A percentile compares a stretch with the other conserved stretches of the same genome.
Evolutionary conservation across 2,888 invertebrate genomes (phyloP).

Genomic region (Netelia melanura): DNA sequence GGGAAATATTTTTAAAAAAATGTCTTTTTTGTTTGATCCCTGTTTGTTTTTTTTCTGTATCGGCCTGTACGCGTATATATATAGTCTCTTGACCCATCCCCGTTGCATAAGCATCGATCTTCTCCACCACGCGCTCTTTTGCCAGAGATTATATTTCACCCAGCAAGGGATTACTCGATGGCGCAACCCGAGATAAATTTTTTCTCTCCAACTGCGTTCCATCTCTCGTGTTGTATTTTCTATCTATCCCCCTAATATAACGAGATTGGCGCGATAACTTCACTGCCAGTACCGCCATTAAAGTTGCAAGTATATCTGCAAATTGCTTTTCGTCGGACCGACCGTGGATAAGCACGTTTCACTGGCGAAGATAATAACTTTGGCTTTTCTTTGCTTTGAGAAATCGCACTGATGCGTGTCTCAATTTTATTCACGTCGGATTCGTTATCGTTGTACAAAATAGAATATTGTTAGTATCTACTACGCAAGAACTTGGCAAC

Average conservation of each 20-base stretch:
- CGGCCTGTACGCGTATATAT: background rate
- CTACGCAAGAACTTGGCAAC: background rate
- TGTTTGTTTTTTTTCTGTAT: background rate
- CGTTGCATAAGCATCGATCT: background rate
- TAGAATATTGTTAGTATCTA: background rate
- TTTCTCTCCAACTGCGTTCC: background rate
- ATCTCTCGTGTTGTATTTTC: background rate
- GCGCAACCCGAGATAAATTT: background rate
- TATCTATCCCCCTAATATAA: background rate
- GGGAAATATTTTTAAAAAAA: background rate
- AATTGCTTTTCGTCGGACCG: slow-evolving; percentile 11
- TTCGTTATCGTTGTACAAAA: background rate
- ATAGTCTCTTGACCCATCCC: background rate
- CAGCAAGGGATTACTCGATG: background rate
- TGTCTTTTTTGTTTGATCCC: background rate
- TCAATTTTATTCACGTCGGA: slow-evolving; percentile 33
- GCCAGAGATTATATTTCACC: slow-evolving; percentile 3
- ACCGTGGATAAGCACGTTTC: background rate
- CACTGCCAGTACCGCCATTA: background rate
- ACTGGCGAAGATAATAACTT: slow-evolving; percentile 6
- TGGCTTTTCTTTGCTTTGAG: slow-evolving; percentile 44
- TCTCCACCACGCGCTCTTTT: background rate
- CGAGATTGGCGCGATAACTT: background rate
- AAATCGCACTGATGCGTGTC: slow-evolving; percentile 25
- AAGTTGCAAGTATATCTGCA: background rate